Conservation (phyloP, 2,113 vertebrate species). For the Phrynocephalus versicolor region DNA sequence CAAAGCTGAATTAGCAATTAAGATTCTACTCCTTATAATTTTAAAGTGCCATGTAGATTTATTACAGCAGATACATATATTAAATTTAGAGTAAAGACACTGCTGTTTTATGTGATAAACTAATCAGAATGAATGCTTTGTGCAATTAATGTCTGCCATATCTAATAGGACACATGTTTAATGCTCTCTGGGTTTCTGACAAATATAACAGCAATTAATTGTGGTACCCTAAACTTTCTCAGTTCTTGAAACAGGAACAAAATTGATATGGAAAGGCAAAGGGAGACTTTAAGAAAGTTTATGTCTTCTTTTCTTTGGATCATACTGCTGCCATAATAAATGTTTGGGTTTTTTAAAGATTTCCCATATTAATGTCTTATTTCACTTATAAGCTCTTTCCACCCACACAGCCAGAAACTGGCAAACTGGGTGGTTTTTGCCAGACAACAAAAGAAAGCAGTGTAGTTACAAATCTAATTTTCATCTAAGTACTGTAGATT, state of each 20-base stretch:
- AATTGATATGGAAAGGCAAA: slow-evolving; percentile 37
- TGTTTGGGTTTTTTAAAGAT: slow-evolving; percentile 26
- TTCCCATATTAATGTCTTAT: slow-evolving; percentile 59
- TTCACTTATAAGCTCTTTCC: slow-evolving; percentile 50
- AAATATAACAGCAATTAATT: slow-evolving; percentile 68
- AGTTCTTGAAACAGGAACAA: slow-evolving; percentile 34
- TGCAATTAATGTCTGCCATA: slow-evolving; percentile 71
- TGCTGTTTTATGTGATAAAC: slow-evolving; percentile 67
- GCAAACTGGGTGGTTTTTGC: slow-evolving; percentile 51
- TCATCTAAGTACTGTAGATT: slow-evolving; percentile 73
- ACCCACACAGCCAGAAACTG: not conserved
- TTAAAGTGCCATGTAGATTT: slow-evolving; percentile 15
- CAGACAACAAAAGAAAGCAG: slow-evolving; percentile 61
- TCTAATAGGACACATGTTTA: slow-evolving; percentile 68
- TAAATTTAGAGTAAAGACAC: slow-evolving; percentile 25
- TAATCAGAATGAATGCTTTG: slow-evolving; percentile 64
- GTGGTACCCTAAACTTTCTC: slow-evolving; percentile 38
- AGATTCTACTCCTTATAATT: slow-evolving; percentile 12
- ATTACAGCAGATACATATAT: not conserved
- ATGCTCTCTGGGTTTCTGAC: slow-evolving; percentile 68
- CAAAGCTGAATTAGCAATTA: not conserved
- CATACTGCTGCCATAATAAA: slow-evolving; percentile 32
- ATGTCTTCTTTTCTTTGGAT: slow-evolving; percentile 38
- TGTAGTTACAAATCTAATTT: slow-evolving; percentile 77
- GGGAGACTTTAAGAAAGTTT: slow-evolving; percentile 46